Percentiles rank a stretch among this genome's conserved stretches.
Conservation (phyloP, 2,113 vertebrate species). For the Oncorhynchus kisutch region DNA sequence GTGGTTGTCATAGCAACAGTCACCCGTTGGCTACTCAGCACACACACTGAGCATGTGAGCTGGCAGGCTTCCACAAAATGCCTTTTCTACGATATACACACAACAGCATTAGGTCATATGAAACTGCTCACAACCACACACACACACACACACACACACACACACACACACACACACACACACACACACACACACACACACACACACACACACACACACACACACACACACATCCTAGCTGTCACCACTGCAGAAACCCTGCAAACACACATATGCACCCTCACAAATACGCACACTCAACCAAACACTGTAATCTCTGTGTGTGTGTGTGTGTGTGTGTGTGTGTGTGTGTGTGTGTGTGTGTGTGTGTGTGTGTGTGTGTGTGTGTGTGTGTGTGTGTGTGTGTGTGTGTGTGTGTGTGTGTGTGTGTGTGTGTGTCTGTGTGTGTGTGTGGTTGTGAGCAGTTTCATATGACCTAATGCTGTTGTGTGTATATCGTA, state of each 20-base stretch:
- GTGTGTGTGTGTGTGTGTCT: no score
- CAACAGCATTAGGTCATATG: background rate
- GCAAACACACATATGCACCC: slow-evolving; percentile 65
- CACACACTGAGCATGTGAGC: no score
- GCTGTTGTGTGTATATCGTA: background rate
- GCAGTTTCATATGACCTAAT: background rate
- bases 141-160: no score
- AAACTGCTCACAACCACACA: slow-evolving; percentile 29
- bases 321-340: slow-evolving; percentile 6
- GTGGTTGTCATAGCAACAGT: no score
- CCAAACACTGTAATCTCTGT: slow-evolving; percentile 54
- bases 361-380: slow-evolving; percentile 4
- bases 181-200: slow-evolving; percentile 74
- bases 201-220: slow-evolving; percentile 74
- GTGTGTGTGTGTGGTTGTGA: slow-evolving; percentile 42
- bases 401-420: slow-evolving; percentile 73
- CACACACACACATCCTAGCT: slow-evolving; percentile 75
- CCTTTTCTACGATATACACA: background rate
- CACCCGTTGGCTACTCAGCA: no score
- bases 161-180: slow-evolving; percentile 72
- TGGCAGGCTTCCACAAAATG: no score
- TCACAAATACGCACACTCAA: slow-evolving; percentile 58
- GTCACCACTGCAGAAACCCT: slow-evolving; percentile 74
- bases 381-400: slow-evolving; percentile 14
- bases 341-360: slow-evolving; percentile 14